Evolutionary conservation across 2,113 vertebrate species (phyloP).

Genomic region (Onychostoma macrolepis): DNA sequence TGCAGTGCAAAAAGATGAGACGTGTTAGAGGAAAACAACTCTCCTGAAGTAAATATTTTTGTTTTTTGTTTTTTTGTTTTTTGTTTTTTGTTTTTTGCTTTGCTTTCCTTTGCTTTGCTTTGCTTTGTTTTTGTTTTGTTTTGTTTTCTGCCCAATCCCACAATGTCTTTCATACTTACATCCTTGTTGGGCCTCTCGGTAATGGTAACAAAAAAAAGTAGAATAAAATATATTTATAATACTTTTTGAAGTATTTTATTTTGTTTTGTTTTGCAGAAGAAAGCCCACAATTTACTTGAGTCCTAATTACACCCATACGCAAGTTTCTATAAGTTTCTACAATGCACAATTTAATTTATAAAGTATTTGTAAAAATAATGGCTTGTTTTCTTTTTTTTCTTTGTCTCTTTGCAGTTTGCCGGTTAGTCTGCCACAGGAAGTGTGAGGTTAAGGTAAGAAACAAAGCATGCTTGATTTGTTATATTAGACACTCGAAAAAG

Average conservation of each 20-base stretch:
- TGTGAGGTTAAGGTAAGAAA: slow-evolving; percentile 92
- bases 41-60: neutral
- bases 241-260: slow-evolving; percentile 8
- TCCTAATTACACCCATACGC: neutral
- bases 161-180: neutral
- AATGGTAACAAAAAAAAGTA: neutral
- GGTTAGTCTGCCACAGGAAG: slow-evolving; percentile 89
- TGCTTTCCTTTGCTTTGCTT: neutral
- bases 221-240: neutral
- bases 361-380: slow-evolving; percentile 40
- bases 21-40: slow-evolving; percentile 47
- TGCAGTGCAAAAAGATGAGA: slow-evolving; percentile 47
- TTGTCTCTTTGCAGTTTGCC: slow-evolving; percentile 78
- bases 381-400: slow-evolving; percentile 1
- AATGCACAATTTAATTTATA: slow-evolving; percentile 46
- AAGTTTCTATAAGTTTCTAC: neutral
- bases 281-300: neutral
- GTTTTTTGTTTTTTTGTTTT: slow-evolving; percentile 21
- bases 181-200: neutral
- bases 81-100: slow-evolving; percentile 37
- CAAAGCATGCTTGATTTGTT: neutral
- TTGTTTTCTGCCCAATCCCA: neutral
- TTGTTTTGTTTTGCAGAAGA: slow-evolving; percentile 28
- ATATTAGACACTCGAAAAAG: neutral
- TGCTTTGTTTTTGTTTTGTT: slow-evolving; percentile 35